Evolutionary conservation across 2,113 vertebrate genomes (phyloP).

Genomic region (Cromileptes altivelis): DNA sequence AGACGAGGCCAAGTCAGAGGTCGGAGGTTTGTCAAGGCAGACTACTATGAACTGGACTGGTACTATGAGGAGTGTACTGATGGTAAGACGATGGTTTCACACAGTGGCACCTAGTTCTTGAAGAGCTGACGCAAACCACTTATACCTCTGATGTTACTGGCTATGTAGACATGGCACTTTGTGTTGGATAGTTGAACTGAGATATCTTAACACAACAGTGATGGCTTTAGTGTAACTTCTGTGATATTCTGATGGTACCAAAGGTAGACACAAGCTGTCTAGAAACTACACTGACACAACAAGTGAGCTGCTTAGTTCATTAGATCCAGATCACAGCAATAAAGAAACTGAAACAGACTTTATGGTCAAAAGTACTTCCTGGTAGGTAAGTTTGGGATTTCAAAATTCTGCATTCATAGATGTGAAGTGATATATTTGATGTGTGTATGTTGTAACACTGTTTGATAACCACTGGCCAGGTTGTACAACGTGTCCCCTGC

Average conservation of each 20-base stretch:
- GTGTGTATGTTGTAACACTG: not conserved
- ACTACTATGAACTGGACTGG: slow-evolving; percentile 99
- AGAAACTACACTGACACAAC: not conserved
- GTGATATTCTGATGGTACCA: not conserved
- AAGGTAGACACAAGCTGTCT: not conserved
- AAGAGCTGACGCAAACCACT: not conserved
- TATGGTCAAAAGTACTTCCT: not conserved
- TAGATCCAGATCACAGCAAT: not conserved
- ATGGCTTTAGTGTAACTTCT: not conserved
- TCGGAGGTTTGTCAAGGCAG: slow-evolving; percentile 97
- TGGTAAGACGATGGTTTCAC: slow-evolving; percentile 86
- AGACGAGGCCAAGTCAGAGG: slow-evolving; percentile 69
- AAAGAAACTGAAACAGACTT: not conserved
- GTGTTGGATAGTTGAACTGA: not conserved
- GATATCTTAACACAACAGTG: not conserved
- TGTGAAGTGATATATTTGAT: not conserved
- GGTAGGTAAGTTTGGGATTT: not conserved
- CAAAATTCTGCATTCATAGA: not conserved
- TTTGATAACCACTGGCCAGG: not conserved
- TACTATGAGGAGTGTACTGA: slow-evolving; percentile 99
- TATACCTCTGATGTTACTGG: not conserved
- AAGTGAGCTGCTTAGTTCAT: not conserved
- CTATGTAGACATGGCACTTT: not conserved
- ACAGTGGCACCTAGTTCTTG: not conserved
- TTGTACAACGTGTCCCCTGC: slow-evolving; percentile 1